phyloP scores from a whole-genome alignment of 2,888 invertebrate species.

The Digitonthophagus gazella region DNA sequence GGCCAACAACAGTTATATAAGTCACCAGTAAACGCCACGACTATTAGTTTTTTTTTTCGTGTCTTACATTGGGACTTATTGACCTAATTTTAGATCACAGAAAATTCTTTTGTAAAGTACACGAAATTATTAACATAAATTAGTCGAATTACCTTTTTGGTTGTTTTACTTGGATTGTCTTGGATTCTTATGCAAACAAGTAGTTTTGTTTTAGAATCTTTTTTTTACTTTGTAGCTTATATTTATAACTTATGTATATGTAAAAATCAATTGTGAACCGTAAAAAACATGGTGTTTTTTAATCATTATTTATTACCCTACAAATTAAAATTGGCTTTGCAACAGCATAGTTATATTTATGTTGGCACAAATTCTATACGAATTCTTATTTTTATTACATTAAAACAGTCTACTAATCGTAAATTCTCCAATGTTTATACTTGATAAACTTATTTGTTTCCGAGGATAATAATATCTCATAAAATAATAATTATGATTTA shows the following conservation, averaged over 20 bases:
- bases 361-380: background rate
- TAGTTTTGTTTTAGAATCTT: background rate
- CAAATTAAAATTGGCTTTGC: background rate
- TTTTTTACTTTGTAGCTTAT: too few species aligned
- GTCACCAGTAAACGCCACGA: background rate
- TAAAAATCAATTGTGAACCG: background rate
- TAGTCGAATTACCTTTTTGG: background rate
- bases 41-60: background rate
- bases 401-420: background rate
- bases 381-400: background rate
- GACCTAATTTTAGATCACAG: background rate
- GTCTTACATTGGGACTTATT: background rate
- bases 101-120: background rate
- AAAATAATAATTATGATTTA: background rate
- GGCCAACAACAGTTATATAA: background rate
- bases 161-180: background rate
- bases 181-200: background rate
- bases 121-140: background rate
- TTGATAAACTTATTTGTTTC: too few species aligned
- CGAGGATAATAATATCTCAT: too few species aligned
- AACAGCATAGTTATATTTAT: too few species aligned
- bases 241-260: too few species aligned
- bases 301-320: background rate
- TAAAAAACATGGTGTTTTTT: background rate
- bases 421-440: background rate